These are phyloP conservation scores for Anhinga rufa DNA, from an alignment of 2,113 vertebrate genomes.

Conservation along the genomic window DNA sequence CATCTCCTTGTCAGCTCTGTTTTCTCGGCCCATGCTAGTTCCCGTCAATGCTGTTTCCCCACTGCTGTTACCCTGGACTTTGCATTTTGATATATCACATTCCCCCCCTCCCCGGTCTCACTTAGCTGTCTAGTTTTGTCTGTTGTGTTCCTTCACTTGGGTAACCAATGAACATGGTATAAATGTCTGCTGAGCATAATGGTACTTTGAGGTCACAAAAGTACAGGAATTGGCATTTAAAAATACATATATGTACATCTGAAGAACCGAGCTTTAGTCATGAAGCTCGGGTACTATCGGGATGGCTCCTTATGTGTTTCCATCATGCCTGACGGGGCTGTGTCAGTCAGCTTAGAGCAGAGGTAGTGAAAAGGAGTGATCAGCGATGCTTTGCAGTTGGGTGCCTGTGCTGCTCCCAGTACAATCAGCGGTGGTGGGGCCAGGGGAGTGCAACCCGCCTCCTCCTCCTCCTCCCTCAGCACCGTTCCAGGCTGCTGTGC, in stretches of 20 bases:
- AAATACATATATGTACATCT: not conserved
- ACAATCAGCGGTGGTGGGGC: not conserved
- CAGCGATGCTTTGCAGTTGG: not conserved
- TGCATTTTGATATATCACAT: not conserved
- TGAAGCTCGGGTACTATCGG: not conserved
- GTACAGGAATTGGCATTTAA: constrained; percentile 21
- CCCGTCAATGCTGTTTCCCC: not conserved
- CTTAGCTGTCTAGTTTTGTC: not conserved
- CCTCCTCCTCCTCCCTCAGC: not conserved
- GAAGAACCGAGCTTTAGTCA: not conserved
- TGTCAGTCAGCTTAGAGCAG: not conserved
- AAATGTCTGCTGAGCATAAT: constrained; percentile 49
- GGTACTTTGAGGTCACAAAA: constrained; percentile 8
- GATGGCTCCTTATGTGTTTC: not conserved
- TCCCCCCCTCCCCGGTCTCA: not conserved
- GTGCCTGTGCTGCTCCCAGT: not conserved
- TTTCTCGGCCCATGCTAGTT: constrained; percentile 10
- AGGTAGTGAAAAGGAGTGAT: not conserved
- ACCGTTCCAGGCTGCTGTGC: not conserved
- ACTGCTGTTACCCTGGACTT: not conserved
- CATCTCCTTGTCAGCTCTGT: constrained; percentile 24
- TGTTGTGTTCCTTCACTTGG: constrained; percentile 17
- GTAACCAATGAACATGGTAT: constrained; percentile 40
- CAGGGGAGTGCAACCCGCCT: accelerated
- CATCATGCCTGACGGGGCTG: not conserved